These are phyloP conservation scores for Micropoecilia bifurca DNA, from an alignment of 2,797 vertebrate genomes.

Conservation along the genomic window DNA sequence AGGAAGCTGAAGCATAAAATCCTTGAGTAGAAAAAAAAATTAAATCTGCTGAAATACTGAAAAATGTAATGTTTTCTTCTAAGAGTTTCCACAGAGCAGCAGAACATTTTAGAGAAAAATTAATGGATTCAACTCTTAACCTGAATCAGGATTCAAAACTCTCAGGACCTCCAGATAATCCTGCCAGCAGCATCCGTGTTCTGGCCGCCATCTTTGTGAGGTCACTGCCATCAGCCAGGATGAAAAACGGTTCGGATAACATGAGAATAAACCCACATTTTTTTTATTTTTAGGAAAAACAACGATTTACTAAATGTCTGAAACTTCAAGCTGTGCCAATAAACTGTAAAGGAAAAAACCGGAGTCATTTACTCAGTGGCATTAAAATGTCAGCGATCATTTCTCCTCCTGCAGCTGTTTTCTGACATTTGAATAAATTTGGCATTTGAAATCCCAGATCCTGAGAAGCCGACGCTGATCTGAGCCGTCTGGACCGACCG, in stretches of 20 bases:
- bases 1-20: background rate
- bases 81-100: background rate
- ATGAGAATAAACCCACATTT: background rate
- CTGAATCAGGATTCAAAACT: background rate
- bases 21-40: background rate
- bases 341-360: background rate
- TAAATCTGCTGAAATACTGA: background rate
- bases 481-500: background rate
- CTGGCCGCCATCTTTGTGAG: background rate
- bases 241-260: background rate
- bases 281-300: too few relatives aligned
- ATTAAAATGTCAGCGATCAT: slow-evolving; percentile 40
- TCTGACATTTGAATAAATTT: slow-evolving; percentile 31
- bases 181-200: background rate
- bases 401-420: slow-evolving; percentile 16
- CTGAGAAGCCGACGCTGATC: background rate
- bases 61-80: background rate
- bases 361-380: background rate
- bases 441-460: slow-evolving; percentile 28
- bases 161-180: background rate
- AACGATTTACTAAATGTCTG: background rate
- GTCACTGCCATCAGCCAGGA: background rate
- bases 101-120: background rate
- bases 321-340: background rate
- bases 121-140: background rate